Conservation (phyloP, 2,888 invertebrate species). For the Amphimallon solstitiale region DNA sequence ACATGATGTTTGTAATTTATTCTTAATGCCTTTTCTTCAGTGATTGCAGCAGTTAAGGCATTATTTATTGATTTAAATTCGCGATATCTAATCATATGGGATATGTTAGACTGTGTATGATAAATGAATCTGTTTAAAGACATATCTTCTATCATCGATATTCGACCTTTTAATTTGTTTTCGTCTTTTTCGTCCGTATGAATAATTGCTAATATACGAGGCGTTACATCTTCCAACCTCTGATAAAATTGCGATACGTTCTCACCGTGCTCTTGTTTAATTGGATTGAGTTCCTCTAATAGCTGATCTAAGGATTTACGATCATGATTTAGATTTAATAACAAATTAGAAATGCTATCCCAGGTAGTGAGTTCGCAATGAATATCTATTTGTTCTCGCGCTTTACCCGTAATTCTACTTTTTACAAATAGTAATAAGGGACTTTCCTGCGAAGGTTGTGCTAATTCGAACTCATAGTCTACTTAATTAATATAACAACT, state of each 20-base stretch:
- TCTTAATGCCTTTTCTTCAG: not conserved
- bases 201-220: not conserved
- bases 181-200: not conserved
- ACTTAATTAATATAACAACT: constrained; percentile 18
- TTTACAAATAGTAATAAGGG: constrained; percentile 38
- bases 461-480: constrained; percentile 38
- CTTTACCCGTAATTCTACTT: constrained; percentile 39
- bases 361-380: constrained; percentile 37
- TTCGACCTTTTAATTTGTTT: not conserved
- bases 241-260: not conserved
- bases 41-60: not conserved
- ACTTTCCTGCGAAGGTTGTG: constrained; percentile 28
- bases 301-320: too few species aligned
- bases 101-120: not conserved
- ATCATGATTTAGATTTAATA: too few species aligned
- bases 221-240: not conserved
- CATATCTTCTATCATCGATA: not conserved
- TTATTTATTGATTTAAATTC: not conserved
- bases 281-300: not conserved
- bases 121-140: not conserved
- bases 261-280: not conserved
- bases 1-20: not conserved
- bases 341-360: constrained; percentile 32
- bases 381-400: constrained; percentile 38
- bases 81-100: not conserved